Evolutionary conservation across 2,888 invertebrate species (phyloP), one percentile per base, ranked within the genome.

Genomic region (Sinelater perroti): DNA sequence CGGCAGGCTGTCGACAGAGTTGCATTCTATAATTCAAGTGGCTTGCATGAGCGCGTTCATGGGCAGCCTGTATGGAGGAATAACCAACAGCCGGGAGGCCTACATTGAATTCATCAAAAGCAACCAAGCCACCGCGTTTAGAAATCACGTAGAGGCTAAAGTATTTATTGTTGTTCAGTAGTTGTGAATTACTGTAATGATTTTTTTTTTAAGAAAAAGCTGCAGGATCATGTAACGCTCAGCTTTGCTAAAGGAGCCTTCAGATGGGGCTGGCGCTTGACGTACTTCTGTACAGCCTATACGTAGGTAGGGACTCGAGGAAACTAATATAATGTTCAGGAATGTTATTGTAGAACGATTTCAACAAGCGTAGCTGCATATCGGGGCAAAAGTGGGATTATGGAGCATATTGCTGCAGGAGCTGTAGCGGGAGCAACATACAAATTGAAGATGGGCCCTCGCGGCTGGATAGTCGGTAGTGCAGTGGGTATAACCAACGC

Each of bases 161-260:
- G 89, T 87, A 79, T 13, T 7, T 28, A 21, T 7, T 17, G 31
- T 62, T 20, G 33, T 46, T 24, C n/a, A n/a, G n/a, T n/a, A n/a
- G n/a, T n/a, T n/a, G n/a, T n/a, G n/a, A n/a, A n/a, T n/a, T n/a
- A n/a, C n/a, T n/a, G n/a, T n/a, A n/a, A n/a, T n/a, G n/a, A 47
- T 11, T 45, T 38, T 5, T 44, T 54, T 36, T 57, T 52, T 81
- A 82, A 90, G 86, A 85, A 83, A 81, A 83, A 83, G 68, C 73
- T 92, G 10, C 90, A 91, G 78, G 87, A 90, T 72, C 79, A 81
- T 72, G 86, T 91, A 1, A 87, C 85, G 0, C 40, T 86, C 11
- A 84, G 83, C 62, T 89, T 92, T 78, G 85, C 84, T 0, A 88
- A 82, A 77, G 91, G 91, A n/a, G 90, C 87, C 0, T 82, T 81